Conservation (phyloP, 1,140 invertebrate genomes). For the Tetranychus urticae region DNA sequence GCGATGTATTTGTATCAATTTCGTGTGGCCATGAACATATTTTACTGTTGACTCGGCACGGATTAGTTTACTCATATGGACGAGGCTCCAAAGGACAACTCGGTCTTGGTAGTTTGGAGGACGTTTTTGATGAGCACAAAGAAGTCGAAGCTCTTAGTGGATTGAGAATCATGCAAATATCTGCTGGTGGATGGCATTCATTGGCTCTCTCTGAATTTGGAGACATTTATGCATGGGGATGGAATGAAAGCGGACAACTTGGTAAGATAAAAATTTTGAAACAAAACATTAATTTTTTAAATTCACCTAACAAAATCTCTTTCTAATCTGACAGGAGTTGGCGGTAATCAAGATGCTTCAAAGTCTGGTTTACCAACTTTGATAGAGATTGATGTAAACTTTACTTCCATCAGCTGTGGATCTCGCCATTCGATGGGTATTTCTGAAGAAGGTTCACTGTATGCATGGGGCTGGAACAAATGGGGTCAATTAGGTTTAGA, state of each 20-base stretch:
- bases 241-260: slow-evolving; percentile 56
- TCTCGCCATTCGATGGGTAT: slow-evolving; percentile 12
- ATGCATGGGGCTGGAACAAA: slow-evolving; percentile 8
- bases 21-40: slow-evolving; percentile 52
- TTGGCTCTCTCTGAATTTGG: slow-evolving; percentile 31
- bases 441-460: slow-evolving; percentile 7
- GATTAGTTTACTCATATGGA: slow-evolving; percentile 51
- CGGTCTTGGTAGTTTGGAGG: slow-evolving; percentile 41
- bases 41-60: slow-evolving; percentile 39
- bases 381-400: slow-evolving; percentile 7
- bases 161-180: slow-evolving; percentile 26
- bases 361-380: slow-evolving; percentile 7
- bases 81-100: slow-evolving; percentile 61
- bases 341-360: slow-evolving; percentile 2
- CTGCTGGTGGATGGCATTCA: slow-evolving; percentile 46
- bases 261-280: slow-evolving; percentile 25
- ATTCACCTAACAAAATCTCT: too few species aligned
- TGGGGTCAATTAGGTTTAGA: not conserved
- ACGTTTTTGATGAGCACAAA: slow-evolving; percentile 29
- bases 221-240: slow-evolving; percentile 54
- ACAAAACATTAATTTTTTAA: not conserved
- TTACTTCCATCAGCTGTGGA: slow-evolving; percentile 9
- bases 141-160: slow-evolving; percentile 44
- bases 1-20: slow-evolving; percentile 18
- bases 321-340: not conserved